Conservation (phyloP, 2,797 vertebrate genomes). For the Sebastolobus alascanus region DNA sequence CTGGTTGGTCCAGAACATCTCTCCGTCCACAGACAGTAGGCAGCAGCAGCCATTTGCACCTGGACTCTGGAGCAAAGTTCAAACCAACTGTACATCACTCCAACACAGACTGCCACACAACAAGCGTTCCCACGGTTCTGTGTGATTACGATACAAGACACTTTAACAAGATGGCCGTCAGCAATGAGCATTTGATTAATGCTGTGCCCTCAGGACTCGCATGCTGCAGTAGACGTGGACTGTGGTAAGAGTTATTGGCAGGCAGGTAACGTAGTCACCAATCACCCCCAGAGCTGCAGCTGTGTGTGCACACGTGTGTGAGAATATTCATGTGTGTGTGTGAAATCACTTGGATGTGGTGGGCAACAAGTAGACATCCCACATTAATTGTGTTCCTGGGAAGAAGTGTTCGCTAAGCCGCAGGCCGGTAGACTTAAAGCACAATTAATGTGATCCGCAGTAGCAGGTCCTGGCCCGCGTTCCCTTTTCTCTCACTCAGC, state of each 20-base stretch:
- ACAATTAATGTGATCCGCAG: conserved; percentile 71
- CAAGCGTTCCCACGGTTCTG: conserved; percentile 29
- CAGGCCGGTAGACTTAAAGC: conserved; percentile 51
- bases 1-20: conserved; percentile 2
- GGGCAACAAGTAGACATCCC: conserved; percentile 59
- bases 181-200: conserved; percentile 64
- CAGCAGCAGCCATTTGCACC: background rate
- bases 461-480: conserved; percentile 51
- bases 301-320: background rate
- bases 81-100: conserved; percentile 4
- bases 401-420: conserved; percentile 58
- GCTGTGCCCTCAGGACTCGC: conserved; percentile 44
- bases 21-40: background rate
- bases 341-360: conserved; percentile 5
- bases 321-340: background rate
- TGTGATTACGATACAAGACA: conserved; percentile 45
- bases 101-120: conserved; percentile 34
- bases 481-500: conserved; percentile 72
- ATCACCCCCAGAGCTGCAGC: conserved; percentile 54
- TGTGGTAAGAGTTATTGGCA: conserved; percentile 59
- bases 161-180: conserved; percentile 65
- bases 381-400: conserved; percentile 68
- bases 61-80: background rate
- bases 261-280: conserved; percentile 57
- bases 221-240: conserved; percentile 31